Evolutionary conservation across 2,888 invertebrate genomes (phyloP), one percentile per base, ranked within the genome.

Genomic region (Tyria jacobaeae): DNA sequence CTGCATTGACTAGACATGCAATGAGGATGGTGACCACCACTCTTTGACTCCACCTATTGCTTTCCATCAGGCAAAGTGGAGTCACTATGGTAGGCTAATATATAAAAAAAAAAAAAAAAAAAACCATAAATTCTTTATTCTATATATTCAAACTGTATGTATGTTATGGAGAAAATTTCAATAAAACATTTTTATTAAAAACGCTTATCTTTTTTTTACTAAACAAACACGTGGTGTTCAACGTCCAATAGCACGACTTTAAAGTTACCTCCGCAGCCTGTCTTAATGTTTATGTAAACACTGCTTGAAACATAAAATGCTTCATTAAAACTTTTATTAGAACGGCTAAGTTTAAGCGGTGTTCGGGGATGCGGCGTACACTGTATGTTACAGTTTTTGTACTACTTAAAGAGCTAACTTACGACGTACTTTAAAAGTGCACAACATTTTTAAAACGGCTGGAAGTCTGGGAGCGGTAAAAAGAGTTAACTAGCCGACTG

Each of bases 241-340:
- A 68, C 64, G 73, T 71, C 56, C 10, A 44, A 21, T 1, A 44
- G 35, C 9, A 51, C 15, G 14, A 51, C 35, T 53, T 39, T 3
- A 52, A 53, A 9, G 25, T 53, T 39, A 15, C 2, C 15, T 39
- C n/a, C 10, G 15, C 15, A 55, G 31, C 7, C 31, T 41, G 27
- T 37, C 41, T 15, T 34, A 53, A 60, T 55, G 14, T 57, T 39
- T 66, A 53, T 34, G 55, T 55, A 53, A 56, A 63, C 50, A 37
- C 48, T 15, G 17, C 27, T 64, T 57, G 50, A 57, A 59, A 65
- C 57, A 65, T 60, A 69, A 74, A 74, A 66, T 53, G 64, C 63
- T 72, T 75, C 70, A 72, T 75, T 75, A 70, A 68, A 75, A 75
- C 59, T 75, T 66, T 74, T 68, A 66, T 62, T 68, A 59, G 60